Conservation (phyloP, 2,113 vertebrate genomes). For the Sturnira hondurensis region DNA sequence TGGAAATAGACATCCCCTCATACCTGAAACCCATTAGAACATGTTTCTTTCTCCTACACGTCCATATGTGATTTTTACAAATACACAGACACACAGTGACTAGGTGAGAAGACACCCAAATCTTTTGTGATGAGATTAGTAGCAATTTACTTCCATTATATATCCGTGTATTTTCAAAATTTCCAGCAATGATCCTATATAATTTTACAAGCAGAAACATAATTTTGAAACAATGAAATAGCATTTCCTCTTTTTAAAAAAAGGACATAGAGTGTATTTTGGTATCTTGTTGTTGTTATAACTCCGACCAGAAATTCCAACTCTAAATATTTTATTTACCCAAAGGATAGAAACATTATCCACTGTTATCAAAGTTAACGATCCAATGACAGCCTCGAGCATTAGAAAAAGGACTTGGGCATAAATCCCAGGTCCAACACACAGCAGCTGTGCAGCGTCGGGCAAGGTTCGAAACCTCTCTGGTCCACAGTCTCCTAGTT, state of each 20-base stretch:
- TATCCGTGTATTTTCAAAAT: not conserved
- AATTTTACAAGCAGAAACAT: not conserved
- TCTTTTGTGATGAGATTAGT: not conserved
- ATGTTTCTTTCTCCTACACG: not conserved
- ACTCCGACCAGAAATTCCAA: not conserved
- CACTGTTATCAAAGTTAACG: not conserved
- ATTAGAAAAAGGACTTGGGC: not conserved
- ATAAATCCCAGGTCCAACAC: not conserved
- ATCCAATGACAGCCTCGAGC: not conserved
- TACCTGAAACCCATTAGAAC: not conserved
- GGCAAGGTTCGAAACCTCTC: not conserved
- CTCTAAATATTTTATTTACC: not conserved
- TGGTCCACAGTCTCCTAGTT: not conserved
- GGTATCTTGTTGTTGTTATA: not conserved
- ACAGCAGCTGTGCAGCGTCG: not conserved
- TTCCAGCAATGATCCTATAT: not conserved
- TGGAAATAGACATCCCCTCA: not conserved
- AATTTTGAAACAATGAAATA: not conserved
- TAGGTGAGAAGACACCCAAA: not conserved
- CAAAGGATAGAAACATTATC: not conserved
- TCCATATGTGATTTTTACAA: not conserved
- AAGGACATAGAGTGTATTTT: not conserved
- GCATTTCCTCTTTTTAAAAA: constrained; percentile 4
- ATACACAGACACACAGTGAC: not conserved
- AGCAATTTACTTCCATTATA: not conserved